These are phyloP conservation scores for Hydropsyche betteni DNA, from an alignment of 2,888 invertebrate species.

Conservation along the genomic window DNA sequence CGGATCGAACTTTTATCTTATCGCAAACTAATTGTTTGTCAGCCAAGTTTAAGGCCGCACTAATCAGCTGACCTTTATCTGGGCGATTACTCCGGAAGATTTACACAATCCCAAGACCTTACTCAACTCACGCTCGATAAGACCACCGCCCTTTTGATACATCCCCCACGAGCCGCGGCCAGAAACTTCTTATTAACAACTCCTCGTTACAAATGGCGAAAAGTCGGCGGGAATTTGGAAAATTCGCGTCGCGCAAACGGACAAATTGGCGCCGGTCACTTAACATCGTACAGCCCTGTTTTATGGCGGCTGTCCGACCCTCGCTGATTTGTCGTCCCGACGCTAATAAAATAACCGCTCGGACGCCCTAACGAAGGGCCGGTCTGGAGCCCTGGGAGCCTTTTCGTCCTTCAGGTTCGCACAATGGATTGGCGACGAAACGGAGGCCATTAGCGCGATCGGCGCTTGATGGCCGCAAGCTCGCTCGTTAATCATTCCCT, in stretches of 20 bases:
- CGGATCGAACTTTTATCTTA: conserved; percentile 1
- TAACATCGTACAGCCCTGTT: not conserved
- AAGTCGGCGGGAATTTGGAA: too few species aligned
- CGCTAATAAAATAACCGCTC: too few species aligned
- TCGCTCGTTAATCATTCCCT: conserved; percentile 12
- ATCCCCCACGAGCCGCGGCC: not conserved
- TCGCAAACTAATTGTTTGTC: conserved; percentile 29
- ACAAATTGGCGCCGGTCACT: not conserved
- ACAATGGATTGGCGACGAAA: too few species aligned
- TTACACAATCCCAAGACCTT: conserved; percentile 28
- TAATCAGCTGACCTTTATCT: conserved; percentile 29
- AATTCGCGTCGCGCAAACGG: too few species aligned
- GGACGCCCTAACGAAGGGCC: too few species aligned
- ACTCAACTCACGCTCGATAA: conserved; percentile 31
- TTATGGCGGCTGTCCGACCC: conserved; percentile 4
- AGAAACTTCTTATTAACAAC: conserved; percentile 5
- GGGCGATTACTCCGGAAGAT: conserved; percentile 23
- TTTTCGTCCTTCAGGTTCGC: too few species aligned
- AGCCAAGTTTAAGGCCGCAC: conserved; percentile 16
- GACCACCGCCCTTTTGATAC: conserved; percentile 1
- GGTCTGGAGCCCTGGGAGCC: too few species aligned
- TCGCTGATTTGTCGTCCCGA: conserved; percentile 9
- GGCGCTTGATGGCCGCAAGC: too few species aligned
- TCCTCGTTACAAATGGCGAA: too few species aligned
- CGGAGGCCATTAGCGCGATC: too few species aligned